Base-by-base conservation (phyloP, 2,888 invertebrate genomes). In the Rhagophthalmus giganteus region DNA sequence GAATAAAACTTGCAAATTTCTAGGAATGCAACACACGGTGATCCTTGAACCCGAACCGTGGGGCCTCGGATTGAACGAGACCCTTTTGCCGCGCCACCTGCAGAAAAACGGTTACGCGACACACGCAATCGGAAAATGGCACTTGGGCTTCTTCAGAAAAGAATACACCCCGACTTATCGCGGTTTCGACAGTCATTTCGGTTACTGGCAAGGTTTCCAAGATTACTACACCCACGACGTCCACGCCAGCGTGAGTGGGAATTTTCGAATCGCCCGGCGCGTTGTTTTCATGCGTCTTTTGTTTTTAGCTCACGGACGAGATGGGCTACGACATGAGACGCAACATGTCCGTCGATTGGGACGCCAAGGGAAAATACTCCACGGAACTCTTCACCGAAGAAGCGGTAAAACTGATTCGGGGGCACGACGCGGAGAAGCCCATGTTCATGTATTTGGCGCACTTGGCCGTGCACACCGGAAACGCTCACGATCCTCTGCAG, bases 71-170 rank as follows among this genome's bases (percentile, higher is more conserved):
- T 67, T 85, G 2, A 75, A 72, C 38, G 78, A 81, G 66, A 80
- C 78, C 58, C 61, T 82, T 48, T 61, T 83, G 51, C 82, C 83
- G 0, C 75, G 84, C 73, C 83, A 87, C 72, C 75, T 92, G 38
- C 79, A 79, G 64, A 77, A 76, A 14, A 73, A 78, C 42, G 90
- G 90, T 5, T 93, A 91, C 70, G 73, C 75, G 12, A 89, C 89
- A 0, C 86, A 88, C 68, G 83, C 88, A 25, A 81, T 92, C 8
- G 92, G 92, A 8, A 92, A 92, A 76, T 91, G 91, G 91, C 88
- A 90, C 70, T 80, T 94, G 49, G 94, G 94, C 1, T 90, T 86
- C 77, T 86, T 83, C 55, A 78, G 79, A 42, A 78, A 79, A 40
- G 84, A 84, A 60, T 90, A 83, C 69, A 81, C 88, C 1, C 92